These are phyloP conservation scores for Amblyopsis rosae DNA, from an alignment of 2,113 vertebrate species.

Conservation along the genomic window DNA sequence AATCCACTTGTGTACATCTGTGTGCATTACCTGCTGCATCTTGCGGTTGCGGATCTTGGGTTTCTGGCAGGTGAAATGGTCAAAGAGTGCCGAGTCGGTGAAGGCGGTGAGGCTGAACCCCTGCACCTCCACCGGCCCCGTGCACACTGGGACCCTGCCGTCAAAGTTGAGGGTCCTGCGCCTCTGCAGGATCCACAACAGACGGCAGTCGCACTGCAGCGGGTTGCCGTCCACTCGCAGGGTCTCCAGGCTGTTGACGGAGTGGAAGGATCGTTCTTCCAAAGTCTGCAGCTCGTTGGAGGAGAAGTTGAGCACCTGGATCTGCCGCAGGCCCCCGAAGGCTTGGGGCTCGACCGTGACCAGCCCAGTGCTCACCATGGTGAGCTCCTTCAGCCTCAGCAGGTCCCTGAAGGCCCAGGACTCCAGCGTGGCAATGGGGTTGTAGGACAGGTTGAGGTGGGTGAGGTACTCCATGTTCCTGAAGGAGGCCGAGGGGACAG, in stretches of 20 bases:
- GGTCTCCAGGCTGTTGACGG: constrained; percentile 93
- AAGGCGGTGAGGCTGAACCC: constrained; percentile 87
- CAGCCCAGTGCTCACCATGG: constrained; percentile 89
- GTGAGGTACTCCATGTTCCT: constrained; percentile 88
- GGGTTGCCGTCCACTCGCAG: constrained; percentile 94
- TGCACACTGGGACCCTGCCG: constrained; percentile 89
- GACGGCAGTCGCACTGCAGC: constrained; percentile 94
- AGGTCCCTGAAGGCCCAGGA: constrained; percentile 91
- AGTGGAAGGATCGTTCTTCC: constrained; percentile 94
- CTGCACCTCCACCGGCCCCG: constrained; percentile 86
- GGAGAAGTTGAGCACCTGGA: constrained; percentile 93
- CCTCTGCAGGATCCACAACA: constrained; percentile 96
- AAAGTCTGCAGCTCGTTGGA: constrained; percentile 89
- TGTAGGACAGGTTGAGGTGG: constrained; percentile 93
- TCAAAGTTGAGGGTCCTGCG: constrained; percentile 95
- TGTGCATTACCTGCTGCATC: constrained; percentile 81
- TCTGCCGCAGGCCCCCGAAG: constrained; percentile 89
- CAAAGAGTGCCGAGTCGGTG: constrained; percentile 90
- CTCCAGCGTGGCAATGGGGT: constrained; percentile 90
- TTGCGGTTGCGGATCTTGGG: constrained; percentile 92
- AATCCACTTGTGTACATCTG: too few species aligned
- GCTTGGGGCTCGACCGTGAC: constrained; percentile 86
- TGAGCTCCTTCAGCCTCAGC: constrained; percentile 92
- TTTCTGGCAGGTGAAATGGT: constrained; percentile 96
- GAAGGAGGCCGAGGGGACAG: constrained; percentile 87